These are phyloP conservation scores for Antheraea yamamai DNA, from an alignment of 2,888 invertebrate species.

Conservation along the genomic window DNA sequence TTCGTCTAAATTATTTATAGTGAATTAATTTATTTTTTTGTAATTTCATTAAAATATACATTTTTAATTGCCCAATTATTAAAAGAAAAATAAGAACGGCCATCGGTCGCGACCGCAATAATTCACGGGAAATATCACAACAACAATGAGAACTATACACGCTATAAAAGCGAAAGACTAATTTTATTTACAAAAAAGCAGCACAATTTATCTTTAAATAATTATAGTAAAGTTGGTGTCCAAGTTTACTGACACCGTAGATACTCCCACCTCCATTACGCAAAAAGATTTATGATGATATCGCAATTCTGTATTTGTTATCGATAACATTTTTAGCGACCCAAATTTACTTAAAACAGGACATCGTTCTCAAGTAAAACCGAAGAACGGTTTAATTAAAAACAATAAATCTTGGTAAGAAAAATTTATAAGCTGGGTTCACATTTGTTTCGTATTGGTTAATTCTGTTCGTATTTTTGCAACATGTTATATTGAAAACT, in stretches of 20 bases:
- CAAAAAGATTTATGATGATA: constrained; percentile 6
- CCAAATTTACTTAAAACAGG: neutral
- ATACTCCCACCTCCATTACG: constrained; percentile 13
- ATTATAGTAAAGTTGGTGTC: constrained; percentile 2
- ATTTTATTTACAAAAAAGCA: constrained; percentile 7
- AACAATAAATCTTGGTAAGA: neutral
- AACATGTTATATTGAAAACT: neutral
- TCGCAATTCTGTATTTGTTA: neutral
- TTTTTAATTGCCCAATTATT: neutral
- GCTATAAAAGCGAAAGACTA: constrained; percentile 5
- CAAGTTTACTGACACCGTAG: constrained; percentile 4
- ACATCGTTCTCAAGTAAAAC: neutral
- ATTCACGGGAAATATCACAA: constrained; percentile 5
- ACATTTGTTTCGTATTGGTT: neutral
- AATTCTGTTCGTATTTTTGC: neutral
- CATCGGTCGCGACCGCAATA: neutral
- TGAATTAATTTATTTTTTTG: constrained; percentile 1
- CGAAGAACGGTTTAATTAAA: neutral
- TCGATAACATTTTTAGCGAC: neutral
- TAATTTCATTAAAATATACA: neutral
- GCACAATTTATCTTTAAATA: constrained; percentile 10
- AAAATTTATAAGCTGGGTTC: neutral
- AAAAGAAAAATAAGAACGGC: neutral
- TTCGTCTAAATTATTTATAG: constrained; percentile 32
- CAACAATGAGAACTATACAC: constrained; percentile 1